phyloP scores from a whole-genome alignment of 1,140 invertebrate species.

The Leptinotarsa lineolata region DNA sequence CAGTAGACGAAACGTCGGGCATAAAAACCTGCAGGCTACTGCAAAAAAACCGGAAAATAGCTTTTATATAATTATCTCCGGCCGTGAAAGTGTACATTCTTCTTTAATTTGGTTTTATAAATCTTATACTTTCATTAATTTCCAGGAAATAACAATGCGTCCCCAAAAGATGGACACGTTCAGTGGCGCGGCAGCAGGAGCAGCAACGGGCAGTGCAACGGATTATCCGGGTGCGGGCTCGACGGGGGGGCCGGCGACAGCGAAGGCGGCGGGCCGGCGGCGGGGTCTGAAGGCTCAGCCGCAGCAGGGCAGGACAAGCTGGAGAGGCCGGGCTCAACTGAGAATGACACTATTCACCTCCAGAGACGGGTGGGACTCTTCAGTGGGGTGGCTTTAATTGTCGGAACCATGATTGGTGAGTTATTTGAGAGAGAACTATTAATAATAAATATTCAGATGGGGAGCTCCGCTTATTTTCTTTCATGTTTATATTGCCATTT shows the following conservation, averaged over 20 bases:
- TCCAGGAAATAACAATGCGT: conserved; percentile 54
- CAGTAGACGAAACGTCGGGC: no score
- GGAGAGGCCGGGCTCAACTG: conserved; percentile 88
- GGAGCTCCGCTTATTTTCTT: no score
- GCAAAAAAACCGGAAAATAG: no score
- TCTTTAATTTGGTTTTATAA: no score
- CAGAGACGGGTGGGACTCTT: conserved; percentile 97
- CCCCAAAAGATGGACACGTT: conserved; percentile 53
- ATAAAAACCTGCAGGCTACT: no score
- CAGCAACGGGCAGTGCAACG: conserved; percentile 42
- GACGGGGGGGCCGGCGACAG: conserved; percentile 50
- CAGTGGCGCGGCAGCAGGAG: conserved; percentile 53
- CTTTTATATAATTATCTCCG: no score
- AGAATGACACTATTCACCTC: conserved; percentile 94
- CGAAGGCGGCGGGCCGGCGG: conserved; percentile 47
- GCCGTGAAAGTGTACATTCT: no score
- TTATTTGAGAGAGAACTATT: not conserved
- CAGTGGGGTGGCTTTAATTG: conserved; percentile 97
- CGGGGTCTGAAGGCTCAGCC: conserved; percentile 54
- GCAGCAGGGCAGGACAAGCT: conserved; percentile 62
- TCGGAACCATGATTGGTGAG: conserved; percentile 91
- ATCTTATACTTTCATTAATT: conserved; percentile 25
- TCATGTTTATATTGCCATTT: no score
- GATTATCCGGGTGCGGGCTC: conserved; percentile 42
- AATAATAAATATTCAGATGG: no score